Conservation (phyloP, 2,888 invertebrate species). For the Pterostichus niger region DNA sequence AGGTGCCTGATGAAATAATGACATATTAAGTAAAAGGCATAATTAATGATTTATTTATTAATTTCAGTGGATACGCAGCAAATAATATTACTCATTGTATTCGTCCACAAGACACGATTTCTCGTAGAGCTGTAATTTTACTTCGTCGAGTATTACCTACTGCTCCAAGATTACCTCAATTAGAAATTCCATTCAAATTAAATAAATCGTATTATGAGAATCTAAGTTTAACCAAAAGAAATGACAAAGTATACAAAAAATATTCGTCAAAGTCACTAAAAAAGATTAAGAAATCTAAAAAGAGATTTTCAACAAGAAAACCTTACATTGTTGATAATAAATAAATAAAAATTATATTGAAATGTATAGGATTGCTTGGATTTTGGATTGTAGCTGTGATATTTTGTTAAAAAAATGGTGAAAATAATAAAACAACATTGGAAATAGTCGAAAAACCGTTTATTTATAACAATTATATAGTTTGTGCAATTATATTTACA, state of each 20-base stretch:
- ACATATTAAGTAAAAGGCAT: no score
- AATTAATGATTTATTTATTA: constrained; percentile 50
- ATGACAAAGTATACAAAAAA: constrained; percentile 68
- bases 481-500: constrained; percentile 66
- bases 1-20: no score
- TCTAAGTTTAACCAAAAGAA: constrained; percentile 56
- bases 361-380: neutral
- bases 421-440: constrained; percentile 2
- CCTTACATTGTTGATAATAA: constrained; percentile 68
- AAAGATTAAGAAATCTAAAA: constrained; percentile 63
- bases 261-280: constrained; percentile 68
- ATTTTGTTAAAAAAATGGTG: constrained; percentile 35
- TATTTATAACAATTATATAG: constrained; percentile 49
- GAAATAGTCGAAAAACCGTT: constrained; percentile 28
- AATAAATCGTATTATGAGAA: constrained; percentile 58
- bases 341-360: constrained; percentile 39
- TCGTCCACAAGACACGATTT: constrained; percentile 78
- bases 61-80: constrained; percentile 79
- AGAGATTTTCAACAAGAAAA: constrained; percentile 61
- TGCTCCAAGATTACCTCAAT: constrained; percentile 71
- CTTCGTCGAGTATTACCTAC: constrained; percentile 74
- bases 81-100: constrained; percentile 80
- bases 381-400: constrained; percentile 58
- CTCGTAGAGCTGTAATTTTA: constrained; percentile 78
- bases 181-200: constrained; percentile 56